Percentiles rank a stretch among this genome's conserved stretches.
These are phyloP conservation scores for Pogonocichla stellata DNA, from an alignment of 2,113 vertebrate genomes.

Conservation along the genomic window DNA sequence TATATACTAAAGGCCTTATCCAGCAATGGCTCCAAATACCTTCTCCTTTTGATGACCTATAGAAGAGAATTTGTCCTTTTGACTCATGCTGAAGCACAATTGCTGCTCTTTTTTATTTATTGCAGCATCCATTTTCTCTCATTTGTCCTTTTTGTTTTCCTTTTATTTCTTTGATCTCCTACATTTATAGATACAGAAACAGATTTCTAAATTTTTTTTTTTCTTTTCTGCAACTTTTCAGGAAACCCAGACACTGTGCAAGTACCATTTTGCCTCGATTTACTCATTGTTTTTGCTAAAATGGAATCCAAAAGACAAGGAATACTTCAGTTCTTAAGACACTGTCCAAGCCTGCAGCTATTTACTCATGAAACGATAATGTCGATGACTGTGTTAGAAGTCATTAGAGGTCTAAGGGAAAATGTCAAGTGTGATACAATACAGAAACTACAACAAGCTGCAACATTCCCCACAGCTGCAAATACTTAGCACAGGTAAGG, in stretches of 20 bases:
- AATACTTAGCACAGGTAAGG: not conserved
- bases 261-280: not conserved
- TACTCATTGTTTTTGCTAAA: not conserved
- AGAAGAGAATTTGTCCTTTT: not conserved
- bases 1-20: not conserved
- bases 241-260: not conserved
- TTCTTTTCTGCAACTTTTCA: not conserved
- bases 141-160: not conserved
- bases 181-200: not conserved
- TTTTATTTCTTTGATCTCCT: not conserved
- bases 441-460: not conserved
- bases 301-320: not conserved
- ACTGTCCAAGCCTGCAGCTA: slow-evolving; percentile 8
- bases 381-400: not conserved
- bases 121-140: not conserved
- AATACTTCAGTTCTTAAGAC: not conserved
- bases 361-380: slow-evolving; percentile 1
- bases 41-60: not conserved
- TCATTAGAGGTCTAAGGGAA: not conserved
- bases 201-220: not conserved
- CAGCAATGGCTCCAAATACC: not conserved
- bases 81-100: not conserved
- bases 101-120: not conserved
- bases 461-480: not conserved
- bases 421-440: not conserved